Percentiles rank a stretch among this genome's conserved stretches.
These are phyloP conservation scores for Chauna torquata DNA, from an alignment of 2,113 vertebrate genomes.

Conservation along the genomic window DNA sequence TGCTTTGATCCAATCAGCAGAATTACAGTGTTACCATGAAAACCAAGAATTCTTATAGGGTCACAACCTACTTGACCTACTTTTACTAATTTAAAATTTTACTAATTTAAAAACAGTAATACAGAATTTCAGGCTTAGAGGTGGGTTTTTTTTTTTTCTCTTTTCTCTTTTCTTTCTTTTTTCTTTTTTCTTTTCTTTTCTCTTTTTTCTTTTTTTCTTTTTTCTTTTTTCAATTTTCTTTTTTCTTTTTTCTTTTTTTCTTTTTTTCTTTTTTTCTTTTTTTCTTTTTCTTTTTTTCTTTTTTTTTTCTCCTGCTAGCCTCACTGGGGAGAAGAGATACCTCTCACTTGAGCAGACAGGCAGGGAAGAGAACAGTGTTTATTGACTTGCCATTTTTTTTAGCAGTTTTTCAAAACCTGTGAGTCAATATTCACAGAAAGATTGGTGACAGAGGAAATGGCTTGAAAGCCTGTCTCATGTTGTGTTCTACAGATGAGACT, in stretches of 20 bases:
- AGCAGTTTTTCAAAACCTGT: background rate
- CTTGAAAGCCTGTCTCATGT: background rate
- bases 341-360: background rate
- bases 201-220: background rate
- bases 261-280: rapidly evolving
- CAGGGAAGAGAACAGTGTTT: background rate
- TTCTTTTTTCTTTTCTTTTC: rapidly evolving
- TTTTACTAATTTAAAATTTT: background rate
- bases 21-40: background rate
- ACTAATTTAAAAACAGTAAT: background rate
- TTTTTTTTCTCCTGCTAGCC: background rate
- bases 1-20: background rate
- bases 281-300: background rate
- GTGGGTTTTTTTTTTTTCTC: rapidly evolving
- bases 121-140: background rate
- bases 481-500: background rate
- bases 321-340: background rate
- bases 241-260: background rate
- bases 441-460: background rate
- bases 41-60: background rate
- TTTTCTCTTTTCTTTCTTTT: background rate
- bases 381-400: background rate
- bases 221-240: rapidly evolving
- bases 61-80: background rate
- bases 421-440: background rate